phyloP scores from a whole-genome alignment of 2,888 invertebrate genomes.

The Mythimna vitellina region DNA sequence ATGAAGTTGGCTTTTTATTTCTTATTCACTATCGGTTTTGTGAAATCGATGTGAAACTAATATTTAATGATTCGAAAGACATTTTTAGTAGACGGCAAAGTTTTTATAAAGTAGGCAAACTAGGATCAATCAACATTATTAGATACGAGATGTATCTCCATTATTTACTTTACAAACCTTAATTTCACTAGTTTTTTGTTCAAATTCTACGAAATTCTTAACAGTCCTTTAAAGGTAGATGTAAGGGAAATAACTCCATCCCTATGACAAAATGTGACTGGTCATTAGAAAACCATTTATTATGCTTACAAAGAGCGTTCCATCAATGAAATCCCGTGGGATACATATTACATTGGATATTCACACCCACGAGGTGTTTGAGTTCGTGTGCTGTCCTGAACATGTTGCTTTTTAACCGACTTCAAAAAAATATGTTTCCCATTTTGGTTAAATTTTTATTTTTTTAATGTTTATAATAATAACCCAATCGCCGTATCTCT shows the following conservation, averaged over 20 bases:
- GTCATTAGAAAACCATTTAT: conserved; percentile 72
- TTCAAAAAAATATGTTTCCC: too few relatives aligned
- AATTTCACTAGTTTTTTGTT: background rate
- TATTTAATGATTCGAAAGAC: background rate
- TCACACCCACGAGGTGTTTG: conserved; percentile 4
- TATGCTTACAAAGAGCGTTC: conserved; percentile 62
- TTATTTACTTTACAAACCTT: conserved; percentile 2
- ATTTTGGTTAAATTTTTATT: too few relatives aligned
- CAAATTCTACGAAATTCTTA: background rate
- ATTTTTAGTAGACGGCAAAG: background rate
- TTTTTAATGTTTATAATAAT: too few relatives aligned
- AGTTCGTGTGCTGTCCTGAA: conserved; percentile 5
- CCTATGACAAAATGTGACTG: conserved; percentile 50
- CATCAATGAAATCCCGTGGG: conserved; percentile 51
- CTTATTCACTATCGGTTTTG: background rate
- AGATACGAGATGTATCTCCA: background rate
- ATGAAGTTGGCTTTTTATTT: too few relatives aligned
- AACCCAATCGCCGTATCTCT: too few relatives aligned
- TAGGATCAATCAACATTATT: background rate
- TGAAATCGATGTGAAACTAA: background rate
- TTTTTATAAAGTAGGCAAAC: background rate
- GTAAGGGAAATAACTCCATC: conserved; percentile 31
- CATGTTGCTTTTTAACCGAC: background rate
- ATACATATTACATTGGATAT: conserved; percentile 19
- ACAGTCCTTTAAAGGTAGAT: background rate